Conservation (phyloP, 2,797 vertebrate species). For the Sebastes hubbsi region DNA sequence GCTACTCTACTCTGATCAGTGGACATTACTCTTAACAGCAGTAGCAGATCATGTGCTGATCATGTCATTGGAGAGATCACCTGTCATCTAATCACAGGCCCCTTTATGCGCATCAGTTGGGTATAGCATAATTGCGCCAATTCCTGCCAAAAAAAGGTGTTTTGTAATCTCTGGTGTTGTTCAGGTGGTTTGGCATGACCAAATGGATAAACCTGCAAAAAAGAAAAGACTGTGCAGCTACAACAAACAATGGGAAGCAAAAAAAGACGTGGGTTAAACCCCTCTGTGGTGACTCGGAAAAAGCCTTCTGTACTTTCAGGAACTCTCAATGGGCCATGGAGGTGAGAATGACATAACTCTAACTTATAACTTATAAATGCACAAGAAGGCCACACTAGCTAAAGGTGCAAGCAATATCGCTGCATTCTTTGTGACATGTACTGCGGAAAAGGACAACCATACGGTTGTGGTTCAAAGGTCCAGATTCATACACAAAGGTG, state of each 20-base stretch:
- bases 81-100: neutral
- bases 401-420: neutral
- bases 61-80: too few species aligned
- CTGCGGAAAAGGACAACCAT: neutral
- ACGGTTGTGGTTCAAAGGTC: neutral
- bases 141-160: neutral
- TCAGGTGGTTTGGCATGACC: fast-evolving
- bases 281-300: neutral
- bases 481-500: too few species aligned
- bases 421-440: neutral
- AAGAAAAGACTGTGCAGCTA: neutral
- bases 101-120: neutral
- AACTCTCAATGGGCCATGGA: neutral
- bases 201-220: neutral
- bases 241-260: neutral
- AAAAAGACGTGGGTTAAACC: neutral
- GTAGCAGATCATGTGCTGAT: too few species aligned
- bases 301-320: neutral
- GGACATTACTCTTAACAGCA: too few species aligned
- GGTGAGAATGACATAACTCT: neutral
- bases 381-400: neutral
- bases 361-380: too few species aligned
- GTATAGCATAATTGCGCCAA: neutral
- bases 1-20: neutral
- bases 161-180: neutral